A percentile compares a stretch with the other conserved stretches of the same genome.
These are phyloP conservation scores for Drosophila pegasa DNA, from an alignment of 2,888 invertebrate genomes.

Conservation along the genomic window DNA sequence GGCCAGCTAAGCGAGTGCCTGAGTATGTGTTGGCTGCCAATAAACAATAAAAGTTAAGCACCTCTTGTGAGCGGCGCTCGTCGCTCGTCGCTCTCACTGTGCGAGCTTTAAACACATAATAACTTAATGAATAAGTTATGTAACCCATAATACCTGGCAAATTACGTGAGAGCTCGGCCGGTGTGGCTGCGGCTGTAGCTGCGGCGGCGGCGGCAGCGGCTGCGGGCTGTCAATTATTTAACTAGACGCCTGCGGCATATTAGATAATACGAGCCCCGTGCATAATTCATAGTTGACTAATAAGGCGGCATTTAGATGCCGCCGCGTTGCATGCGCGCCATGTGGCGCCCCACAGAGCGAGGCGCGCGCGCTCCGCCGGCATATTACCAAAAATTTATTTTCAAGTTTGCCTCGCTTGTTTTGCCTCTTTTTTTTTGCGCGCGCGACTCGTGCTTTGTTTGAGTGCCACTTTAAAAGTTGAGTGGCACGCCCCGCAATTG, in stretches of 20 bases:
- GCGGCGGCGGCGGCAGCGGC: neutral
- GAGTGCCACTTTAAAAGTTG: constrained; percentile 68
- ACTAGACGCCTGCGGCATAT: constrained; percentile 64
- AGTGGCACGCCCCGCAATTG: constrained; percentile 60
- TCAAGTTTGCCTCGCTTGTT: constrained; percentile 14
- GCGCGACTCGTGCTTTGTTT: constrained; percentile 52
- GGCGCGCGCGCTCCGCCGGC: neutral
- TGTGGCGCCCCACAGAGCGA: constrained; percentile 6
- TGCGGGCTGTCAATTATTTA: constrained; percentile 65
- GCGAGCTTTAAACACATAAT: constrained; percentile 76
- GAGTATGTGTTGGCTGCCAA: constrained; percentile 54
- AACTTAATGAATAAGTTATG: constrained; percentile 74
- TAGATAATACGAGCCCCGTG: constrained; percentile 62
- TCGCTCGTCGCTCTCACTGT: constrained; percentile 46
- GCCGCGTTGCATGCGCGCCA: constrained; percentile 31
- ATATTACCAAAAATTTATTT: constrained; percentile 36
- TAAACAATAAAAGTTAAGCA: constrained; percentile 68
- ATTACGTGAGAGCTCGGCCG: constrained; percentile 44
- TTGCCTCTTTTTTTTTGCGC: constrained; percentile 17
- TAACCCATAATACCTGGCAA: constrained; percentile 59
- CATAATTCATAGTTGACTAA: constrained; percentile 58
- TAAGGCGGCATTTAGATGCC: constrained; percentile 51
- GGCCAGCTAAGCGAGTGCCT: constrained; percentile 8
- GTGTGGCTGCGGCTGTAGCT: neutral
- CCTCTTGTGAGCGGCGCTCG: constrained; percentile 45